These are phyloP conservation scores for Dicranocentrus wangi DNA, from an alignment of 2,888 invertebrate species.

Conservation along the genomic window DNA sequence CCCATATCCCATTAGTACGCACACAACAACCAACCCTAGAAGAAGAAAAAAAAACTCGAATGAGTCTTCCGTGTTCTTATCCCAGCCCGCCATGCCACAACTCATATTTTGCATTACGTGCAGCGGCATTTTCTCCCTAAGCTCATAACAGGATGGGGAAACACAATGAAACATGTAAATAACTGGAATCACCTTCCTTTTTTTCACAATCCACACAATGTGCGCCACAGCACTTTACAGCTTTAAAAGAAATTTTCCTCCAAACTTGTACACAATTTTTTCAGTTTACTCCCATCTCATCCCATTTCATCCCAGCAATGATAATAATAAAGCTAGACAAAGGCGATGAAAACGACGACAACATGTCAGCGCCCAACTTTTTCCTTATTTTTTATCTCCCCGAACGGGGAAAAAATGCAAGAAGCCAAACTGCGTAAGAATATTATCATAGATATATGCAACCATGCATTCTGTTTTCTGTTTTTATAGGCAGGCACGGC, in stretches of 20 bases:
- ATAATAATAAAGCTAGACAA: conserved; percentile 20
- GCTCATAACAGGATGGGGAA: background rate
- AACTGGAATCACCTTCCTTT: conserved; percentile 5
- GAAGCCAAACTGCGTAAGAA: background rate
- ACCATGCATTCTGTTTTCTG: too few species aligned
- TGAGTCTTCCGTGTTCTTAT: too few species aligned
- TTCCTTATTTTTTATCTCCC: conserved; percentile 11
- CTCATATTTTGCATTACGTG: conserved; percentile 1
- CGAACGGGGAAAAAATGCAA: background rate
- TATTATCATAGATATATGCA: background rate
- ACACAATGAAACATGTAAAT: conserved; percentile 9
- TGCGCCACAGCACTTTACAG: background rate
- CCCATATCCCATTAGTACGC: too few species aligned
- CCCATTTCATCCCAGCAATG: conserved; percentile 14
- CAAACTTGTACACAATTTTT: background rate
- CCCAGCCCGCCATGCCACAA: background rate
- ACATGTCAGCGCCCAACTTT: conserved; percentile 8
- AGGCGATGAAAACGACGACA: conserved; percentile 20
- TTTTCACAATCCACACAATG: background rate
- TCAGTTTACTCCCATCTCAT: conserved; percentile 28
- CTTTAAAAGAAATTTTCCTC: background rate
- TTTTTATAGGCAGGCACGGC: background rate
- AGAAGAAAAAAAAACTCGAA: too few species aligned
- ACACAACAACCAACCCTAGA: too few species aligned
- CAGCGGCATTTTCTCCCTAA: background rate